These are phyloP conservation scores for Hydriomena furcata DNA, from an alignment of 2,888 invertebrate species.

Conservation along the genomic window DNA sequence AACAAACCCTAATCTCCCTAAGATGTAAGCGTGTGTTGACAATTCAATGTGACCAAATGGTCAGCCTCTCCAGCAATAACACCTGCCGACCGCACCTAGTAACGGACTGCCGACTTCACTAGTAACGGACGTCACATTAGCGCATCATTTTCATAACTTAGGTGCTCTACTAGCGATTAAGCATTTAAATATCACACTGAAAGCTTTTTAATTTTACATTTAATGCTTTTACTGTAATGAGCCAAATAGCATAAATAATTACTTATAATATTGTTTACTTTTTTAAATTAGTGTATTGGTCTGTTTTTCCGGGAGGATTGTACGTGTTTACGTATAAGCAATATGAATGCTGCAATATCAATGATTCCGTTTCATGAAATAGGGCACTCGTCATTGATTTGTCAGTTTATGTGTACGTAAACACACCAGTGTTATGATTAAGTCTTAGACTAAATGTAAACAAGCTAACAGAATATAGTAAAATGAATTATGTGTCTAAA, in stretches of 20 bases:
- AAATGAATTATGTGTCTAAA: slow-evolving; percentile 32
- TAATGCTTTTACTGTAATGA: slow-evolving; percentile 47
- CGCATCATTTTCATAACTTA: slow-evolving; percentile 42
- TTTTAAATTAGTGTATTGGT: slow-evolving; percentile 50
- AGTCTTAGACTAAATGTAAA: slow-evolving; percentile 68
- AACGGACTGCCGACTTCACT: neutral
- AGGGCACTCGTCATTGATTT: slow-evolving; percentile 36
- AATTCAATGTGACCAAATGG: slow-evolving; percentile 12
- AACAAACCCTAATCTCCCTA: slow-evolving; percentile 43
- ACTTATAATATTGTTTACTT: slow-evolving; percentile 40
- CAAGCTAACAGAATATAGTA: slow-evolving; percentile 49
- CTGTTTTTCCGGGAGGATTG: slow-evolving; percentile 53
- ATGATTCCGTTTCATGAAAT: slow-evolving; percentile 28
- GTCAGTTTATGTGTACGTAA: slow-evolving; percentile 52
- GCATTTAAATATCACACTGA: slow-evolving; percentile 56
- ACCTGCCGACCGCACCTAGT: neutral
- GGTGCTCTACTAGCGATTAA: slow-evolving; percentile 61
- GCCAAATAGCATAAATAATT: slow-evolving; percentile 41
- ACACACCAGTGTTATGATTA: slow-evolving; percentile 40
- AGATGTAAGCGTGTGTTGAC: slow-evolving; percentile 16
- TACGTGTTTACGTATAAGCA: slow-evolving; percentile 47
- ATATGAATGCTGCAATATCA: slow-evolving; percentile 31
- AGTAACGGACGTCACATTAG: slow-evolving; percentile 17
- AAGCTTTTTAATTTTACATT: slow-evolving; percentile 59
- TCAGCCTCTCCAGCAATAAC: neutral